Base-by-base conservation (phyloP, 2,888 invertebrate genomes). In the Drosophila aldrichi region DNA sequence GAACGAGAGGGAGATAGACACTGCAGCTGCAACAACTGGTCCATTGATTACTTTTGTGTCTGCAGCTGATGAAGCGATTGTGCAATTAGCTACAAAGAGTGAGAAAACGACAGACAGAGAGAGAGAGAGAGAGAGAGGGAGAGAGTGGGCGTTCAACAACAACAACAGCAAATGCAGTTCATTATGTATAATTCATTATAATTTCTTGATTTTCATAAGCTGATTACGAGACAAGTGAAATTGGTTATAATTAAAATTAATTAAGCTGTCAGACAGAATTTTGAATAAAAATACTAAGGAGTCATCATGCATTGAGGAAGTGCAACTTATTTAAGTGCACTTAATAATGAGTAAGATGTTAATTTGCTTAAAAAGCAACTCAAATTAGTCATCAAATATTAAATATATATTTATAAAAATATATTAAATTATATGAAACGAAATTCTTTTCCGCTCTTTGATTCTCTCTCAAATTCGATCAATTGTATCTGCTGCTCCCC, bases 211-310 rank as follows among this genome's bases (percentile, higher is more conserved):
- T 68, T 64, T 64, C 49, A 54, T 70, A 65, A 70, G 70, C 69
- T 74, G 68, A 74, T 74, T 74, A 62, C 52, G 25, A 36, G 52
- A 34, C 25, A 34, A 34, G 49, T 55, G 52, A 63, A 74, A 75
- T 75, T 72, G 76, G 16, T 7, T 52, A 40, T 43, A 76, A 76
- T 77, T 77, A 59, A 77, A 62, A 36, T 49, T 68, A 77, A 72
- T 75, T 71, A 71, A 63, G 54, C 44, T 48, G 71, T 51, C 74
- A 59, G 62, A 56, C 58, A 62, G 48, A 16, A 58, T 43, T 32
- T 12, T 1, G n/a, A n/a, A n/a, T n/a, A 20, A 44, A 20, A 57
- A 20, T 32, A 56, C n/a, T 20, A 10, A 54, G 54, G 32, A 66
- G 44, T 71, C 36, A 46, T 71, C 36, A 29, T 22, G 48, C 38